Percentiles rank a stretch among this genome's conserved stretches.
These are phyloP conservation scores for Nyctalus aviator DNA, from an alignment of 2,797 vertebrate genomes.

Conservation along the genomic window DNA sequence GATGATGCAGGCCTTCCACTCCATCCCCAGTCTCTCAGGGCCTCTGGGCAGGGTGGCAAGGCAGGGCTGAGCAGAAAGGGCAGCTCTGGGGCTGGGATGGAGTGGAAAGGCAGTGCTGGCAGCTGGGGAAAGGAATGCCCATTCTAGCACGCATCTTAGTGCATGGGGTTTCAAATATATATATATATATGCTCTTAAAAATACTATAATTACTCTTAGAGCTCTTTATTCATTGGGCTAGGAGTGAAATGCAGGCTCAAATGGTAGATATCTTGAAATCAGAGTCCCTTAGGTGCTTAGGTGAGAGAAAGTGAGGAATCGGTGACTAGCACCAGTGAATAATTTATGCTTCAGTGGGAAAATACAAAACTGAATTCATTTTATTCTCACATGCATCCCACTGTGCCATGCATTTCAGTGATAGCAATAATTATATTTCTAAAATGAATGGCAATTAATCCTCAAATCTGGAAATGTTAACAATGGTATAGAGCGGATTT, in stretches of 20 bases:
- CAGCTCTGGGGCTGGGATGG: no score
- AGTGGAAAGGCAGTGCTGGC: no score
- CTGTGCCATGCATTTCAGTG: background rate
- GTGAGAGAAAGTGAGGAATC: background rate
- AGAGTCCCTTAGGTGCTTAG: background rate
- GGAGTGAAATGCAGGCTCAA: background rate
- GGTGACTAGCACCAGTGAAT: accelerated
- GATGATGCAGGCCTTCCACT: no score
- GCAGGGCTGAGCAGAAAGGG: no score
- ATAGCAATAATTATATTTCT: background rate
- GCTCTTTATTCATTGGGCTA: background rate
- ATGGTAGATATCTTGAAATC: background rate
- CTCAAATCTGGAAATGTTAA: background rate
- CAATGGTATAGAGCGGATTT: background rate
- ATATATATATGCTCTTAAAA: background rate
- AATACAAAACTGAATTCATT: background rate
- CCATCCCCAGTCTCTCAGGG: no score
- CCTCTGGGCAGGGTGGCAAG: no score
- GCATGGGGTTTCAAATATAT: no score
- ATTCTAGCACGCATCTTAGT: no score
- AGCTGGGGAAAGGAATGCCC: no score
- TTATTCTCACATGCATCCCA: background rate
- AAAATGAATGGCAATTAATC: background rate
- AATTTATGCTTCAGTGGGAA: background rate
- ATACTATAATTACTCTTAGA: background rate